Evolutionary conservation across 2,888 invertebrate species (phyloP), one percentile per base, ranked within the genome.

Genomic region (Gryllus longicercus): DNA sequence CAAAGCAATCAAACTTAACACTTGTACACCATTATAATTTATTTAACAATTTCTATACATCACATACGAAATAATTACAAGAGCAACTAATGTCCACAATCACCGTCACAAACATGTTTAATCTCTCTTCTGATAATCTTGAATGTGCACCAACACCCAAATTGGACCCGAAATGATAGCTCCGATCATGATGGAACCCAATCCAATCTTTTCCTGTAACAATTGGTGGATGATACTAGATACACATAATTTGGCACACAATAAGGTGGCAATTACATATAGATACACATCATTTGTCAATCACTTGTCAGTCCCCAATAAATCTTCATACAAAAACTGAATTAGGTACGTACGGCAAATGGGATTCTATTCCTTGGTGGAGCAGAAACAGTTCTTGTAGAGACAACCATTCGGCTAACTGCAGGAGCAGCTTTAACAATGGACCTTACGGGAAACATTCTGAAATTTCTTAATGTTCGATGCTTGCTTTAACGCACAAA

Each of bases 121-220:
- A 2, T 78, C 75, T 14, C 75, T 78, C 25, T 75, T 75, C 14
- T 75, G 78, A 50, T 81, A 81, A 16, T 49, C 79, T 76, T 79
- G 79, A 23, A 81, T 49, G 76, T 78, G 75, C 12, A 79, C 78
- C 38, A 79, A 49, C 50, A 81, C 78, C 79, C 81, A 81, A 12
- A 78, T 14, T 51, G 81, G 81, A 21, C 21, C 25, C 11, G 78
- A 50, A 38, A 78, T 74, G 63, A 81, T 51, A 5, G 79, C 75
- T 12, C 38, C 78, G 11, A 77, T 75, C 77, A 81, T 81, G 18
- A 77, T 2, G 25, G 75, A 2, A 18, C 78, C 80, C 74, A 79
- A 77, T 23, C 50, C 79, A 25, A 79, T 38, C 38, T 81, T 81
- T n/a, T 81, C 81, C 81, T 81, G 76, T 18, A 80, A 79, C 11